Conservation (phyloP, 2,797 vertebrate genomes). For the Oreochromis grahami region DNA sequence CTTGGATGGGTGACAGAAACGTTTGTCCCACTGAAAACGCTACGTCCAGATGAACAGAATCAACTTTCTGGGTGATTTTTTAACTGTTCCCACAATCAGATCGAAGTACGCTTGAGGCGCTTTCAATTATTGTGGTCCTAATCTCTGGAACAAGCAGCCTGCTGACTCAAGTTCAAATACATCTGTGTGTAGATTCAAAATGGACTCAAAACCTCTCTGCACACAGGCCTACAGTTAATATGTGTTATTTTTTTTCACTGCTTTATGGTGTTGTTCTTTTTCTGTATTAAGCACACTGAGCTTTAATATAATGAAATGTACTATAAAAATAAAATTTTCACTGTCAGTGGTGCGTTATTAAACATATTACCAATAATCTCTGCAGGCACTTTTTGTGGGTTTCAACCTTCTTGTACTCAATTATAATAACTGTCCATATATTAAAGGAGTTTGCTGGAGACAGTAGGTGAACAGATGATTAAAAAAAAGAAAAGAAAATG, state of each 20-base stretch:
- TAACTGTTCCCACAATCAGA: not conserved
- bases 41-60: not conserved
- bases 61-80: not conserved
- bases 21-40: not conserved
- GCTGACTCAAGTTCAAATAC: not conserved
- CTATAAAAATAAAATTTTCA: not conserved
- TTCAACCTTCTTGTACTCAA: not conserved
- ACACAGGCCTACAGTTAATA: not conserved
- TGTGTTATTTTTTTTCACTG: not conserved
- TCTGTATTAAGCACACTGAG: not conserved
- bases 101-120: not conserved
- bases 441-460: not conserved
- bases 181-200: not conserved
- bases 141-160: not conserved
- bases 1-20: not conserved
- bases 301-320: not conserved
- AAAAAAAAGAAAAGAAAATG: not conserved
- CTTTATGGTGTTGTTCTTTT: not conserved
- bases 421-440: not conserved
- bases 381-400: not conserved
- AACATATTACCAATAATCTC: not conserved
- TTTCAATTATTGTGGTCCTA: not conserved
- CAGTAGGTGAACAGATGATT: not conserved
- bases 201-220: not conserved
- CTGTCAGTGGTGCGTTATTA: not conserved